Percentiles rank a stretch among this genome's conserved stretches.
These are phyloP conservation scores for Taeniopygia guttata DNA, from an alignment of 2,797 vertebrate species.

Conservation along the genomic window DNA sequence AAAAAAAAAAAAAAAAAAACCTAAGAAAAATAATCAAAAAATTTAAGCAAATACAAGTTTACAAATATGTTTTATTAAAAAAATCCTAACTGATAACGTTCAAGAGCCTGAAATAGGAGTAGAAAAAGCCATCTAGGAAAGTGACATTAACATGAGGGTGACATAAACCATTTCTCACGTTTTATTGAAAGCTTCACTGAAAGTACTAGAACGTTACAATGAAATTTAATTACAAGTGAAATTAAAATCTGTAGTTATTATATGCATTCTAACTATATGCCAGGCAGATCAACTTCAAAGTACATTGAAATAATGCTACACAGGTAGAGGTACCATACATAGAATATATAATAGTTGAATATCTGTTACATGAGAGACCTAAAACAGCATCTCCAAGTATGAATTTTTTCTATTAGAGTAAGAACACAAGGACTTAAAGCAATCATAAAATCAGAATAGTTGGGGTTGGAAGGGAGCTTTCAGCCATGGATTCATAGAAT, in stretches of 20 bases:
- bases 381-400: neutral
- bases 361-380: neutral
- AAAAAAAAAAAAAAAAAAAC: conserved; percentile 63
- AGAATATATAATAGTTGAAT: neutral
- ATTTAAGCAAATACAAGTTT: conserved; percentile 66
- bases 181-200: neutral
- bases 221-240: neutral
- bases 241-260: neutral
- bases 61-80: conserved; percentile 71
- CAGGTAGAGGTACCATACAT: neutral
- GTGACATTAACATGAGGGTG: neutral
- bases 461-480: neutral
- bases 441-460: neutral
- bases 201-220: neutral
- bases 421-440: neutral
- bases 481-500: neutral
- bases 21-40: conserved; percentile 71
- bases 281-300: neutral
- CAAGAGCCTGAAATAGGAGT: conserved; percentile 53
- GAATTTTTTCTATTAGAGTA: neutral
- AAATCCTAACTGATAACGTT: conserved; percentile 66
- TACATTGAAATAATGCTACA: neutral
- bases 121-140: conserved; percentile 48
- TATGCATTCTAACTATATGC: neutral
- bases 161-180: neutral